phyloP scores from a whole-genome alignment of 2,797 vertebrate species.

The Avahi laniger region DNA sequence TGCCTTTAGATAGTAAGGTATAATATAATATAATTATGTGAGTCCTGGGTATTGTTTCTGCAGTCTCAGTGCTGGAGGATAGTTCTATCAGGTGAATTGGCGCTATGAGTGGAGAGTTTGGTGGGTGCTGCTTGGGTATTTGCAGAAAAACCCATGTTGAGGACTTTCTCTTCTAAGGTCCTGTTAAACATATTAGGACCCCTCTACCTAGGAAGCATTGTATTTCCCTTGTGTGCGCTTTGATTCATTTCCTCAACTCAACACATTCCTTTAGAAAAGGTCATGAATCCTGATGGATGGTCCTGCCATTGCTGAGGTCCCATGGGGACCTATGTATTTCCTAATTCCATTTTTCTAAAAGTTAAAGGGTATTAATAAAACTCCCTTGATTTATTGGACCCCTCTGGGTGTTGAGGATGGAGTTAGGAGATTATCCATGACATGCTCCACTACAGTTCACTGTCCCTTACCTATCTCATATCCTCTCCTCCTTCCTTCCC shows the following conservation, averaged over 20 bases:
- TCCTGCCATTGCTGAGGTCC: background rate
- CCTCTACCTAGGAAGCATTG: background rate
- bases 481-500: background rate
- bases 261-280: constrained; percentile 14
- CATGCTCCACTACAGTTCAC: background rate
- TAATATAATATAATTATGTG: no score
- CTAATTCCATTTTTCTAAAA: background rate
- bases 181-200: background rate
- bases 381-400: background rate
- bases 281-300: background rate
- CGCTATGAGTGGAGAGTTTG: background rate
- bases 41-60: background rate
- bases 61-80: background rate
- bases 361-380: constrained; percentile 23
- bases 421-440: background rate
- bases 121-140: background rate
- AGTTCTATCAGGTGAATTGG: background rate
- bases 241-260: background rate
- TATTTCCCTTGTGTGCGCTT: background rate
- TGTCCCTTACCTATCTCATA: background rate
- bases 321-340: background rate
- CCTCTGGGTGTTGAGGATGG: background rate
- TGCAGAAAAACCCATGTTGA: background rate
- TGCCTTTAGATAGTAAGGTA: background rate
- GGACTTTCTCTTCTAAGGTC: background rate